Evolutionary conservation across 2,797 vertebrate genomes (phyloP), one percentile per base, ranked within the genome.

Genomic region (Chelidonichthys spinosus): DNA sequence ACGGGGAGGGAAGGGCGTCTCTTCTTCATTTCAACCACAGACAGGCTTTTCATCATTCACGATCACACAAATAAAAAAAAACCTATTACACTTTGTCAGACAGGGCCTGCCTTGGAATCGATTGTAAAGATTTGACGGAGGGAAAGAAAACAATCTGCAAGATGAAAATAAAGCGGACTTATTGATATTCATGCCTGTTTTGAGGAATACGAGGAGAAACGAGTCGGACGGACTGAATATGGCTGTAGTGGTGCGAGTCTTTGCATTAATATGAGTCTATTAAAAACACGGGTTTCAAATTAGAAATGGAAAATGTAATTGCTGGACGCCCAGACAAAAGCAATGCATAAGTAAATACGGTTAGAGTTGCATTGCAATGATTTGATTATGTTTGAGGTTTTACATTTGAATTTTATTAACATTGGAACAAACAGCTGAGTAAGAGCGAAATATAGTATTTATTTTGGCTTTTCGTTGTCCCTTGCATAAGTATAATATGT

Each of bases 21-120:
- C 43, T 17, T 4, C 58, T 69, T 60, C 25, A 36, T 74, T 44
- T 17, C 44, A 11, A 58, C 18, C 44, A 52, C 36, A 56, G 43
- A 66, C 33, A 50, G 58, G 59, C 13, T 63, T 82, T 72, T 76
- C 54, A 70, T 72, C 75, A 69, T 67, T 66, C 49, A 33, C 15
- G 18, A 66, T 44, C 50, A 47, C 55, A 62, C 33, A 63, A 53
- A 73, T 60, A 63, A 53, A 79, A 61, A 72, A 62, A 75, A 80
- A 50, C 0, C 44, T 39, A 59, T 74, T 60, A 46, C 35, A 67
- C 37, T 53, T 49, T 69, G 58, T 70, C 53, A 72, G 62, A 69
- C 15, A 13, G 44, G 43, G 13, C 10, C 35, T 5, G 68, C 11
- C 32, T 6, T 3, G 7, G 52, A 74, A 52, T 2, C 60, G 69